These are phyloP conservation scores for Phalanger gymnotis DNA, from an alignment of 2,797 vertebrate species.

Conservation along the genomic window DNA sequence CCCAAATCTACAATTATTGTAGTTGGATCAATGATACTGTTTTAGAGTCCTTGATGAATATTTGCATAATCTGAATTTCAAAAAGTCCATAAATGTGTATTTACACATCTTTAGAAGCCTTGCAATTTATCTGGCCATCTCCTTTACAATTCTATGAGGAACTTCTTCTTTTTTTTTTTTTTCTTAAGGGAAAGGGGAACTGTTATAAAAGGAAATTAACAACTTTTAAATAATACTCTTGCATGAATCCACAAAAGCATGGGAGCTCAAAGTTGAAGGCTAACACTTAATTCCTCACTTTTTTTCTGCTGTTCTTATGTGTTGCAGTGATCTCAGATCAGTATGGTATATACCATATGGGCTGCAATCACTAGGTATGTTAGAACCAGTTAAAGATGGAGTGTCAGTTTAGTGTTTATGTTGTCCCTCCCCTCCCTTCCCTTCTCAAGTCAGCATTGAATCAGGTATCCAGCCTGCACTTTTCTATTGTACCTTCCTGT, in stretches of 20 bases:
- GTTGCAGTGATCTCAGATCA: conserved; percentile 69
- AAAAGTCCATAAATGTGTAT: conserved; percentile 10
- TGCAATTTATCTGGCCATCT: conserved; percentile 48
- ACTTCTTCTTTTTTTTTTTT: conserved; percentile 58
- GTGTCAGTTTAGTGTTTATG: conserved; percentile 68
- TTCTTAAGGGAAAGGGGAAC: conserved; percentile 52
- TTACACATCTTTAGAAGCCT: conserved; percentile 47
- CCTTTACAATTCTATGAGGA: conserved; percentile 59
- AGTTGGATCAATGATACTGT: neutral
- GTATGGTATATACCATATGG: conserved; percentile 63
- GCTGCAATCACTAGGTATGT: conserved; percentile 65
- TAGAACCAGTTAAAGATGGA: conserved; percentile 57
- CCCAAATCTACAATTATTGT: neutral
- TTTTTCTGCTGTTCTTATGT: conserved; percentile 54
- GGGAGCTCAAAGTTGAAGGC: conserved; percentile 57
- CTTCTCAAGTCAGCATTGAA: neutral
- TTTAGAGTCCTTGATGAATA: conserved; percentile 56
- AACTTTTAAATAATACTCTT: conserved; percentile 65
- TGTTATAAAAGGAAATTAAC: conserved; percentile 73
- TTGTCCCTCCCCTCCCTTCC: conserved; percentile 59
- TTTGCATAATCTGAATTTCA: conserved; percentile 63
- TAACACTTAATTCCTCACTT: conserved; percentile 46
- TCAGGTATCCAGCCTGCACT: neutral
- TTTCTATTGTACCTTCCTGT: conserved; percentile 60
- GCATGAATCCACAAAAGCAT: conserved; percentile 13